A percentile compares a stretch with the other conserved stretches of the same genome.
Conservation (phyloP, 2,888 invertebrate genomes). For the Pyrochroa serraticornis region DNA sequence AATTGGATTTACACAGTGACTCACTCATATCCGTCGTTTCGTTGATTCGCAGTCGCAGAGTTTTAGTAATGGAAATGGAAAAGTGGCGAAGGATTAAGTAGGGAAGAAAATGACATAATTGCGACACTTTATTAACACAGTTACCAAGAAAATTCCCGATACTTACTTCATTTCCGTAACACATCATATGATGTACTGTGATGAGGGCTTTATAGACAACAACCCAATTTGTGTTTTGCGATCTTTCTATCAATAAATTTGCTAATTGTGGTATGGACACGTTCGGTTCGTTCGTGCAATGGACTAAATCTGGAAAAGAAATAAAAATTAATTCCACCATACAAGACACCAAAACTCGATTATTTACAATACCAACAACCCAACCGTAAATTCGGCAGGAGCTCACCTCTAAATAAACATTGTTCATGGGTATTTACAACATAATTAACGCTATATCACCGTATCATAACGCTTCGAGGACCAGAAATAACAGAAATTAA, state of each 20-base stretch:
- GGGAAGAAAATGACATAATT: not conserved
- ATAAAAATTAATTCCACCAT: constrained; percentile 1
- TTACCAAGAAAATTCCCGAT: constrained; percentile 3
- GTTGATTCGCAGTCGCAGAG: no score
- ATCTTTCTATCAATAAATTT: constrained; percentile 96
- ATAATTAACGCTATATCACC: no score
- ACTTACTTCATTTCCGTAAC: constrained; percentile 98
- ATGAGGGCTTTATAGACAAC: constrained; percentile 98
- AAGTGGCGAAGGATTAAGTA: not conserved
- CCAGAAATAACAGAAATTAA: no score
- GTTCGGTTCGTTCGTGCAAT: constrained; percentile 99
- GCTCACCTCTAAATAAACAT: no score
- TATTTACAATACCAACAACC: not conserved
- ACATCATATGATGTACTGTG: constrained; percentile 98
- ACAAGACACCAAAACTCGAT: not conserved
- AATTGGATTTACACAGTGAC: constrained; percentile 19
- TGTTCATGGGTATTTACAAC: no score
- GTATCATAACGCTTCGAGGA: no score
- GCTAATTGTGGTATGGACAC: constrained; percentile 99
- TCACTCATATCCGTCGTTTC: constrained; percentile 1
- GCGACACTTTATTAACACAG: not conserved
- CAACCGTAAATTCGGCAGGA: not conserved
- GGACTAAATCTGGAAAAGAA: constrained; percentile 74
- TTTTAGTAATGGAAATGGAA: not conserved
- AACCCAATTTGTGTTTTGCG: constrained; percentile 98